phyloP scores from a whole-genome alignment of 2,888 invertebrate species.

The Halictus ligatus region DNA sequence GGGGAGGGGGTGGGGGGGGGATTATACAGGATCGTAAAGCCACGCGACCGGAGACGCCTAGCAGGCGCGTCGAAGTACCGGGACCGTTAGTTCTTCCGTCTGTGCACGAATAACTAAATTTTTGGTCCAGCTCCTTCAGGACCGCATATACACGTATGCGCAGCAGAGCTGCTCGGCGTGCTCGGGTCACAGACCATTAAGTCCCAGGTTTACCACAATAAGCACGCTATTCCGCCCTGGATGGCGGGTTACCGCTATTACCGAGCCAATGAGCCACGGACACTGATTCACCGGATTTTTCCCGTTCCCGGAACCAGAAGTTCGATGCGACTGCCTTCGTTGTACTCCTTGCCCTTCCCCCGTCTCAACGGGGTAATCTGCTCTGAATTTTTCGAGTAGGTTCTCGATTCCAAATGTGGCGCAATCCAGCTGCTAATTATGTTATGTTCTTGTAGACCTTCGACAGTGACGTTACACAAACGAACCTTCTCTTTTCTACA shows the following conservation, averaged over 20 bases:
- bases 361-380: not conserved
- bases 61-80: conserved; percentile 81
- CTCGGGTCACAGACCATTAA: conserved; percentile 82
- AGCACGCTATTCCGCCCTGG: conserved; percentile 77
- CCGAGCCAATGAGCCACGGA: conserved; percentile 82
- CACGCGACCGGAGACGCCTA: conserved; percentile 83
- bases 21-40: conserved; percentile 78
- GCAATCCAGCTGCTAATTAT: not conserved
- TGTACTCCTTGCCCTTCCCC: not conserved
- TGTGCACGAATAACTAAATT: conserved; percentile 79
- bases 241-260: conserved; percentile 84
- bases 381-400: not conserved
- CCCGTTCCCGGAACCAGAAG: conserved; percentile 74
- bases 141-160: conserved; percentile 25
- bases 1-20: conserved; percentile 37
- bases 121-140: conserved; percentile 58
- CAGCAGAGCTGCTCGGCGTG: conserved; percentile 35
- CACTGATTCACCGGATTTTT: conserved; percentile 78
- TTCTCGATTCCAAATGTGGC: no score
- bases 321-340: conserved; percentile 41
- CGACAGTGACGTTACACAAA: no score
- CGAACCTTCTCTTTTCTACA: no score
- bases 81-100: conserved; percentile 79
- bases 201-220: conserved; percentile 78
- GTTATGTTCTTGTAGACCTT: not conserved